These are phyloP conservation scores for Adoxophyes honmai DNA, from an alignment of 1,140 invertebrate genomes.

Conservation along the genomic window DNA sequence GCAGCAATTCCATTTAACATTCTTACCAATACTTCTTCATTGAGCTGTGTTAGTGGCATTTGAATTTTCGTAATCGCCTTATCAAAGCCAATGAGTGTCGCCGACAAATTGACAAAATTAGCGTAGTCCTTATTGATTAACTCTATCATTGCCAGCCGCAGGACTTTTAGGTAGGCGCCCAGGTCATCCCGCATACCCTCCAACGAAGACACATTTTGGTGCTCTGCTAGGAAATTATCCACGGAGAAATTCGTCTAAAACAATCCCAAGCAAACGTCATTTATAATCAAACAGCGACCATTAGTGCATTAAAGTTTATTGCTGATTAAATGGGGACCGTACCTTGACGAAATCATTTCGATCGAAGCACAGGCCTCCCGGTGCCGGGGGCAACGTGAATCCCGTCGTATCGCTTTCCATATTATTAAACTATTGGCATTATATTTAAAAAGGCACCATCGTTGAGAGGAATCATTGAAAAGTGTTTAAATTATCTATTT, in stretches of 20 bases:
- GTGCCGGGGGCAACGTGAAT: slow-evolving; percentile 68
- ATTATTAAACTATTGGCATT: slow-evolving; percentile 38
- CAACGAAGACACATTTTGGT: slow-evolving; percentile 87
- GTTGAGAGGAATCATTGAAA: slow-evolving; percentile 46
- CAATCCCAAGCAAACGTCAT: slow-evolving; percentile 3
- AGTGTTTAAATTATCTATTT: slow-evolving; percentile 44
- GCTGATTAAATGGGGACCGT: slow-evolving; percentile 18
- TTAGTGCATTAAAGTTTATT: slow-evolving; percentile 2
- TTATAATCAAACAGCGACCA: neutral
- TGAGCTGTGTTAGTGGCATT: slow-evolving; percentile 86
- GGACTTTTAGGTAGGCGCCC: slow-evolving; percentile 91
- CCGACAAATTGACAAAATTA: slow-evolving; percentile 97
- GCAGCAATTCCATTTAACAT: neutral
- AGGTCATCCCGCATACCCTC: slow-evolving; percentile 95
- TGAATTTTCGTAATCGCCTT: slow-evolving; percentile 89
- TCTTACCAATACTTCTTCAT: slow-evolving; percentile 86
- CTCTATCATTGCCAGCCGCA: slow-evolving; percentile 96
- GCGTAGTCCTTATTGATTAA: slow-evolving; percentile 98
- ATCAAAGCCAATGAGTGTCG: slow-evolving; percentile 94
- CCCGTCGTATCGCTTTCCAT: slow-evolving; percentile 59
- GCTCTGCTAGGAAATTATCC: slow-evolving; percentile 92
- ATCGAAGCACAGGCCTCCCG: slow-evolving; percentile 82
- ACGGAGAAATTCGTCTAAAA: slow-evolving; percentile 91
- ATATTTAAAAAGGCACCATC: slow-evolving; percentile 64
- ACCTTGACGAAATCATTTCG: slow-evolving; percentile 79